Percentiles rank a stretch among this genome's conserved stretches.
Evolutionary conservation across 1,140 invertebrate species (phyloP).

Genomic region (Elysia chlorotica): DNA sequence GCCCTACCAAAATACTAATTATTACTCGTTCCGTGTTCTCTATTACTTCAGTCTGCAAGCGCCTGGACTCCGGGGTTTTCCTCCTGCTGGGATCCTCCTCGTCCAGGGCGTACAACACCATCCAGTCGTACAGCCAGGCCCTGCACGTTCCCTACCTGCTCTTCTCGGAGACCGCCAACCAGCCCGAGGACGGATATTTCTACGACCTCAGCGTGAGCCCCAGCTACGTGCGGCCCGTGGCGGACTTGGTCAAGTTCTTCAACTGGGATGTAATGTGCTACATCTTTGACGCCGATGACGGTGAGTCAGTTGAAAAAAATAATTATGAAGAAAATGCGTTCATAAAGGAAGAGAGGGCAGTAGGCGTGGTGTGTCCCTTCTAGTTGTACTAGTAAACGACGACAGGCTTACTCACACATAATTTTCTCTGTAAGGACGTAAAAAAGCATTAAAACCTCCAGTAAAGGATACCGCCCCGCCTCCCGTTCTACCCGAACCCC

Average conservation of each 20-base stretch:
- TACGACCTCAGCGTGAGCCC: slow-evolving; percentile 76
- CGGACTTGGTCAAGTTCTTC: slow-evolving; percentile 88
- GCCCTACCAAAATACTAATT: not conserved
- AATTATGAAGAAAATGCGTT: too few species aligned
- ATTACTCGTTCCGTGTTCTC: not conserved
- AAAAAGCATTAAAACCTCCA: too few species aligned
- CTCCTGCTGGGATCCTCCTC: slow-evolving; percentile 89
- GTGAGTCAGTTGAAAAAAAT: too few species aligned
- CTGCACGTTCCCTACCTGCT: slow-evolving; percentile 81
- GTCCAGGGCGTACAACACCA: slow-evolving; percentile 88
- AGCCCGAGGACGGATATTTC: slow-evolving; percentile 20
- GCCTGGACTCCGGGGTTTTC: slow-evolving; percentile 88
- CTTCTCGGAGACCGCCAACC: slow-evolving; percentile 19
- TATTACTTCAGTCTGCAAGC: slow-evolving; percentile 81
- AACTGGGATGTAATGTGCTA: slow-evolving; percentile 90
- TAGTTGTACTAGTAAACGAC: too few species aligned
- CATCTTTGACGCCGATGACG: slow-evolving; percentile 91
- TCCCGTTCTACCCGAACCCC: too few species aligned
- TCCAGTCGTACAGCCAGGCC: slow-evolving; percentile 74
- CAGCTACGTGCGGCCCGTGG: slow-evolving; percentile 88
- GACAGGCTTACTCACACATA: too few species aligned
- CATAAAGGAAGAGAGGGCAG: too few species aligned
- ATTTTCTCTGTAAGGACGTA: too few species aligned
- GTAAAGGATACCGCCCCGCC: too few species aligned
- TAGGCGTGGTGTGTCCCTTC: too few species aligned